Conservation (phyloP, 2,797 vertebrate genomes). For the Okamejei kenojei region DNA sequence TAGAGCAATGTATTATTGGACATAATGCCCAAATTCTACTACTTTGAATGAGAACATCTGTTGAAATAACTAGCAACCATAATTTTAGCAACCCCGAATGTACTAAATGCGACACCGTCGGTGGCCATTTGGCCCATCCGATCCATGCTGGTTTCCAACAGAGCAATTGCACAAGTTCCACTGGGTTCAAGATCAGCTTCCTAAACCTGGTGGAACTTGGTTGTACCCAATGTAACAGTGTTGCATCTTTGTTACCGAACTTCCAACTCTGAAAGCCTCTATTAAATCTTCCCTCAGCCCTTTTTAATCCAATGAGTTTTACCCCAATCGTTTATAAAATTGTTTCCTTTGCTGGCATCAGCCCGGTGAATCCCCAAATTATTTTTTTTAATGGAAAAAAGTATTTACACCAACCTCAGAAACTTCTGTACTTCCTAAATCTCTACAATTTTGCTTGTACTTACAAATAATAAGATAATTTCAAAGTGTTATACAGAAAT, state of each 20-base stretch:
- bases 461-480: not conserved
- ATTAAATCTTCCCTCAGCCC: not conserved
- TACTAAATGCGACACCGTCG: not conserved
- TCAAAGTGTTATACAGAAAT: not conserved
- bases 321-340: not conserved
- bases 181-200: no score
- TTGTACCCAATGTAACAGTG: not conserved
- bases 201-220: no score
- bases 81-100: not conserved
- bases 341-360: not conserved
- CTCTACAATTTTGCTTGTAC: not conserved
- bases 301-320: not conserved
- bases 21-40: not conserved
- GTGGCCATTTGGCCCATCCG: no score
- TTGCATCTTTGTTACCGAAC: not conserved
- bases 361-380: not conserved
- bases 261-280: not conserved
- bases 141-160: no score
- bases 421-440: not conserved
- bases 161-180: no score
- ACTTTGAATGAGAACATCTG: not conserved
- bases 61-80: not conserved
- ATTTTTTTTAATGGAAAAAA: not conserved
- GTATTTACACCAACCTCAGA: no score
- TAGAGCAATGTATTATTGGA: not conserved